Base-by-base conservation (phyloP, 2,888 invertebrate genomes). In the Gryllus longicercus region DNA sequence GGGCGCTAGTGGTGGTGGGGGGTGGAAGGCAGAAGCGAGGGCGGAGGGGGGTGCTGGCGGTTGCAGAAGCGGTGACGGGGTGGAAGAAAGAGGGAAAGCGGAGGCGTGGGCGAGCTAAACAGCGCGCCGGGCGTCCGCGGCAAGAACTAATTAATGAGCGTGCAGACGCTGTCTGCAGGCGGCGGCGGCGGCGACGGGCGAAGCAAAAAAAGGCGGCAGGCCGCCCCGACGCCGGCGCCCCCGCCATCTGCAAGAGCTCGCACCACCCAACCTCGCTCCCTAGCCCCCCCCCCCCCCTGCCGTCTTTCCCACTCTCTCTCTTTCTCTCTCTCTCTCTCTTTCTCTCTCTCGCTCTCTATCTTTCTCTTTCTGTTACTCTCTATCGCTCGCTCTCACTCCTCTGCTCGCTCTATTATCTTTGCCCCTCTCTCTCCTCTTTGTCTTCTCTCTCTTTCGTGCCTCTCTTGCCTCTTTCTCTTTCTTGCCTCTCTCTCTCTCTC, bases 121-220 rank as follows among this genome's bases (percentile, higher is more conserved):
- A 5, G 63, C 14, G 63, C 18, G 18, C 16, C 63, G 63, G 18
- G 18, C 63, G 4, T 2, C 2, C 4, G 63, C 63, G 2, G 18
- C 63, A 63, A 63, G 63, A 63, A 63, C 63, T 63, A 63, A 63
- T 63, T 63, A 63, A 63, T 63, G 63, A 63, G 63, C 63, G 14
- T 63, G 63, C 63, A 16, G 63, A 14, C 63, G 63, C 63, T 18
- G 14, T 14, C 63, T 63, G 63, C 63, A 63, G 63, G 63, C 63
- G 18, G 63, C 2, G 63, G 63, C 63, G n/a, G n/a, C n/a, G n/a
- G n/a, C n/a, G n/a, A n/a, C n/a, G n/a, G n/a, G 63, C 14, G 63
- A 63, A 63, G 63, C 63, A 4, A 4, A 2, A 18, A 63, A 63
- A 18, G 3, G 63, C 16, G 63, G 63, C 63, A 63, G 63, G 63